These are phyloP conservation scores for Cheilosia grossa DNA, from an alignment of 2,888 invertebrate genomes.

Conservation along the genomic window DNA sequence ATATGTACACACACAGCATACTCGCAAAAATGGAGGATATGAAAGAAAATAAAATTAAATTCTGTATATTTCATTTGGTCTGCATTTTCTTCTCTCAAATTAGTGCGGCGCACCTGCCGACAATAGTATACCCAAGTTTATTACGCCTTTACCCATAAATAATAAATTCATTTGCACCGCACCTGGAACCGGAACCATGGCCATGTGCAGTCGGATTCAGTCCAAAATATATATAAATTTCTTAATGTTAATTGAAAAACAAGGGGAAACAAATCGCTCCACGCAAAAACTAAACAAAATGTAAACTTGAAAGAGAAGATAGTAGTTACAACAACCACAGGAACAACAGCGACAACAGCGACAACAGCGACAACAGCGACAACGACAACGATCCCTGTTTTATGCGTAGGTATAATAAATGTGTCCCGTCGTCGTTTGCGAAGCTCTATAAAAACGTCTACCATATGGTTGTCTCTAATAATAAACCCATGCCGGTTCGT, in stretches of 20 bases:
- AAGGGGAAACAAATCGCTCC: background rate
- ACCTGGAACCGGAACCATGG: background rate
- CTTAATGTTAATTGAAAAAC: conserved; percentile 53
- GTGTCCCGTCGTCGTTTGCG: conserved; percentile 12
- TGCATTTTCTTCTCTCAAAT: conserved; percentile 29
- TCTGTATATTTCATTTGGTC: conserved; percentile 40
- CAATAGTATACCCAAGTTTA: conserved; percentile 15
- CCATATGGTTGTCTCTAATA: conserved; percentile 67
- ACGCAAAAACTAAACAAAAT: conserved; percentile 2
- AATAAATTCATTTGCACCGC: conserved; percentile 20
- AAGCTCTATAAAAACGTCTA: conserved; percentile 57
- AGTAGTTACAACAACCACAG: background rate
- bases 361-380: conserved; percentile 1
- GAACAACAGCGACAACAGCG: background rate
- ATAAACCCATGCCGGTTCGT: conserved; percentile 59
- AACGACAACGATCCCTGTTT: conserved; percentile 7
- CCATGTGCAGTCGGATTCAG: background rate
- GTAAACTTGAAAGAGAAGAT: conserved; percentile 26
- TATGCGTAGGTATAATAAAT: conserved; percentile 60
- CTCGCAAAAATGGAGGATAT: background rate
- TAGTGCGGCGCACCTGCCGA: background rate
- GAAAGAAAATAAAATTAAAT: conserved; percentile 29
- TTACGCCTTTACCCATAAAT: conserved; percentile 22
- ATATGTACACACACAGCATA: background rate
- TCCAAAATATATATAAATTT: conserved; percentile 63